Evolutionary conservation across 64 coral and sea anemone species (phyloP).

Genomic region (Pocillopora verrucosa): DNA sequence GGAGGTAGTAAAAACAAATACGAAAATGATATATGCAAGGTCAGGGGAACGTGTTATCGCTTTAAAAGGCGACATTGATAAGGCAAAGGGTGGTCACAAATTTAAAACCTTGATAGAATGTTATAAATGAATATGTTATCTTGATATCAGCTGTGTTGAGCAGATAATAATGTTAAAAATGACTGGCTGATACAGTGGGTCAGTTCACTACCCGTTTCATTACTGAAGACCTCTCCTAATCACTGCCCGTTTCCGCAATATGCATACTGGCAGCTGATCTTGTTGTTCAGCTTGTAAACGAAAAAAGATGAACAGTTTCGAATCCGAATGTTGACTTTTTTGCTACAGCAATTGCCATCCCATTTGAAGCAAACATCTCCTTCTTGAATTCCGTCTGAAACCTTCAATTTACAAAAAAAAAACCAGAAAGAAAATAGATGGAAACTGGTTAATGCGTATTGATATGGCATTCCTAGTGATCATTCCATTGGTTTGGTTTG

Average conservation of each 20-base stretch:
- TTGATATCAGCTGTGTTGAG: too few species aligned
- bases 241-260: not conserved
- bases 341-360: constrained; percentile 9
- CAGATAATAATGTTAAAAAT: too few species aligned
- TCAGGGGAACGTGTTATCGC: not conserved
- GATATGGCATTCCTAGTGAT: too few species aligned
- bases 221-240: not conserved
- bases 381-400: constrained; percentile 20
- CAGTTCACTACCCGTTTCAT: too few species aligned
- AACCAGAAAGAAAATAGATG: not conserved
- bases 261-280: not conserved
- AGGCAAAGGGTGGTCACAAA: too few species aligned
- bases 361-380: constrained; percentile 45
- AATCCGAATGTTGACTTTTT: not conserved
- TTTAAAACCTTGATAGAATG: too few species aligned
- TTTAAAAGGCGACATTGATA: not conserved
- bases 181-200: too few species aligned
- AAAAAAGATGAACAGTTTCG: constrained; percentile 46
- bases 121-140: too few species aligned
- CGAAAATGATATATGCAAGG: too few species aligned
- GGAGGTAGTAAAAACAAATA: too few species aligned
- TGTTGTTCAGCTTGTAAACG: constrained; percentile 39
- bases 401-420: not conserved
- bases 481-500: too few species aligned
- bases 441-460: too few species aligned